Conservation (phyloP, 2,888 invertebrate species). For the Drosophila meridionalis region DNA sequence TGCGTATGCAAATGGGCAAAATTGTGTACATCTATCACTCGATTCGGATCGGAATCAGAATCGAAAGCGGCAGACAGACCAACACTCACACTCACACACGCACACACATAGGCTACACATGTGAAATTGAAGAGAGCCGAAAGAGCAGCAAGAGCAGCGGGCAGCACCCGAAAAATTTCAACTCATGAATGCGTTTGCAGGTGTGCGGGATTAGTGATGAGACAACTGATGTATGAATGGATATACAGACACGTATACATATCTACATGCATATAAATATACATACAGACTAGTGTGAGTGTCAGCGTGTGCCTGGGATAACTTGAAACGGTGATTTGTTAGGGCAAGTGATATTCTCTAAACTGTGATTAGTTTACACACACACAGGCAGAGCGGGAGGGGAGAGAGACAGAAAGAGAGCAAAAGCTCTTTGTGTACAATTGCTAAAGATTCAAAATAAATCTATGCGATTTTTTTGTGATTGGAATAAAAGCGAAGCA, state of each 20-base stretch:
- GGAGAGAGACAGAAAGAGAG: neutral
- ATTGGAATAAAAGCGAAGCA: neutral
- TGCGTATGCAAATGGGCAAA: slow-evolving; percentile 77
- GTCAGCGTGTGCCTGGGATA: slow-evolving; percentile 18
- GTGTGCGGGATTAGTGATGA: slow-evolving; percentile 68
- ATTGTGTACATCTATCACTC: slow-evolving; percentile 80
- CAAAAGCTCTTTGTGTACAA: slow-evolving; percentile 4
- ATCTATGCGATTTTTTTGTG: slow-evolving; percentile 17
- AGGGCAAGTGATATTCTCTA: slow-evolving; percentile 31
- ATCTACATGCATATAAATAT: neutral
- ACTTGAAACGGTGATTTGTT: slow-evolving; percentile 42
- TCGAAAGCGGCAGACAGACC: slow-evolving; percentile 47
- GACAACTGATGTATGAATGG: slow-evolving; percentile 51
- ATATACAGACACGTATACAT: slow-evolving; percentile 3
- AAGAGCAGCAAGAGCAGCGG: neutral
- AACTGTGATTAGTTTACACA: slow-evolving; percentile 45
- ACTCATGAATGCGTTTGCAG: slow-evolving; percentile 60
- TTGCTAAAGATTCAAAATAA: slow-evolving; percentile 16
- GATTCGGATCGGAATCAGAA: slow-evolving; percentile 65
- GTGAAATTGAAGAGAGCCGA: neutral
- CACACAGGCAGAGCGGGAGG: too few relatives aligned
- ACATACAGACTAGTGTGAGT: neutral
- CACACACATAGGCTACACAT: slow-evolving; percentile 6
- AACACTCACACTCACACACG: slow-evolving; percentile 7
- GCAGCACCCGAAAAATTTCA: slow-evolving; percentile 12